These are phyloP conservation scores for Bufotes viridis DNA, from an alignment of 2,797 vertebrate species.

Conservation along the genomic window DNA sequence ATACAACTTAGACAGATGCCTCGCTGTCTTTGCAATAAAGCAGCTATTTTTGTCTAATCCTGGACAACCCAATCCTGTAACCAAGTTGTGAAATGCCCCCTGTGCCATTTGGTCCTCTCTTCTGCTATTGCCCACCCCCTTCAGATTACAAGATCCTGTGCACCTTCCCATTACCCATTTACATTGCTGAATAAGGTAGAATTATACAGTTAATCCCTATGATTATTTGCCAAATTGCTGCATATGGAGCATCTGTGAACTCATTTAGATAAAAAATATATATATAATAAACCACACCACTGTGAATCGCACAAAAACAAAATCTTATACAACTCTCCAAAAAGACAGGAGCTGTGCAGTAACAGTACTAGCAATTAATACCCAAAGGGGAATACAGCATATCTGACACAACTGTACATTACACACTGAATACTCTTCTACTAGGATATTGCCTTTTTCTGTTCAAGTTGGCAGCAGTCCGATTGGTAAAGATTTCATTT, in stretches of 20 bases:
- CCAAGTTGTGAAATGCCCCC: too few species aligned
- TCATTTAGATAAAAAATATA: constrained; percentile 67
- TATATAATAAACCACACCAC: constrained; percentile 80
- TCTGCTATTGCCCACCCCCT: not conserved
- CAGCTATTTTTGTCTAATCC: too few species aligned
- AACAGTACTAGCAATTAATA: constrained; percentile 85
- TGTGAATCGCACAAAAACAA: constrained; percentile 83
- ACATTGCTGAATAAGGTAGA: not conserved
- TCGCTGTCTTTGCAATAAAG: too few species aligned
- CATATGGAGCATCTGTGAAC: constrained; percentile 76
- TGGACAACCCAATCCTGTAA: too few species aligned
- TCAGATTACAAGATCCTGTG: not conserved
- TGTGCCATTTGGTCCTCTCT: not conserved
- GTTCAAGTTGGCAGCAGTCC: constrained; percentile 95
- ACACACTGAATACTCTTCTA: constrained; percentile 95
- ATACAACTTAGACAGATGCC: too few species aligned
- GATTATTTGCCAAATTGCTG: constrained; percentile 78
- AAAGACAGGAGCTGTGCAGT: constrained; percentile 68
- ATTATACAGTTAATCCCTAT: not conserved
- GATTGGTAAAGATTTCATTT: constrained; percentile 76
- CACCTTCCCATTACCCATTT: not conserved
- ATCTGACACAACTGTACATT: constrained; percentile 94
- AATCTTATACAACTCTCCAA: constrained; percentile 80
- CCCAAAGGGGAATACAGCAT: constrained; percentile 90
- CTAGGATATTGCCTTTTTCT: constrained; percentile 85